Conservation (phyloP, 2,888 invertebrate species). For the Oligia strigilis region DNA sequence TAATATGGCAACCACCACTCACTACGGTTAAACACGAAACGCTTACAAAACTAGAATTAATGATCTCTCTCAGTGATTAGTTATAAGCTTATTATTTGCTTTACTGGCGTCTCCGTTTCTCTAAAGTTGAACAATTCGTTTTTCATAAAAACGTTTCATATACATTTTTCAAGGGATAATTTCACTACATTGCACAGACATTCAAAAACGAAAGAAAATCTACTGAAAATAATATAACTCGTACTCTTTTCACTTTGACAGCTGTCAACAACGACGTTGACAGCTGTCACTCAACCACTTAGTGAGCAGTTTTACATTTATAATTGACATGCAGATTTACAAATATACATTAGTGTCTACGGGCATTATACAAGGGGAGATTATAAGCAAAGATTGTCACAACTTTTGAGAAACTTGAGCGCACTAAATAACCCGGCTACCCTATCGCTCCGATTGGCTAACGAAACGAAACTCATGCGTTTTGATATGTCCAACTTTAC, state of each 20-base stretch:
- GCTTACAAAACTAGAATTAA: slow-evolving; percentile 82
- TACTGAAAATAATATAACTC: slow-evolving; percentile 4
- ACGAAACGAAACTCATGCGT: slow-evolving; percentile 68
- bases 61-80: slow-evolving; percentile 87
- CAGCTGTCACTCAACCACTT: slow-evolving; percentile 28
- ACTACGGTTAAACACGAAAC: slow-evolving; percentile 77
- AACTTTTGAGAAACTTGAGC: slow-evolving; percentile 69
- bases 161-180: slow-evolving; percentile 22
- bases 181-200: slow-evolving; percentile 29
- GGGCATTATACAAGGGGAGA: slow-evolving; percentile 32
- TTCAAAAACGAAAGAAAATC: slow-evolving; percentile 16
- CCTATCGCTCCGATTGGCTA: slow-evolving; percentile 78
- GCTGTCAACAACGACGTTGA: slow-evolving; percentile 41
- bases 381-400: slow-evolving; percentile 22
- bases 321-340: slow-evolving; percentile 62
- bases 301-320: slow-evolving; percentile 40
- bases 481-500: slow-evolving; percentile 83
- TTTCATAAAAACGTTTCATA: slow-evolving; percentile 18
- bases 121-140: slow-evolving; percentile 46
- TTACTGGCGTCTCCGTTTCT: slow-evolving; percentile 59
- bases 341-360: slow-evolving; percentile 40
- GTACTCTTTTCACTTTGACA: slow-evolving; percentile 28
- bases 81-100: slow-evolving; percentile 76
- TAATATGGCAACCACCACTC: slow-evolving; percentile 82
- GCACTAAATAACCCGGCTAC: slow-evolving; percentile 79